Conservation (phyloP, 2,888 invertebrate species). For the Caenorhabditis afra region DNA sequence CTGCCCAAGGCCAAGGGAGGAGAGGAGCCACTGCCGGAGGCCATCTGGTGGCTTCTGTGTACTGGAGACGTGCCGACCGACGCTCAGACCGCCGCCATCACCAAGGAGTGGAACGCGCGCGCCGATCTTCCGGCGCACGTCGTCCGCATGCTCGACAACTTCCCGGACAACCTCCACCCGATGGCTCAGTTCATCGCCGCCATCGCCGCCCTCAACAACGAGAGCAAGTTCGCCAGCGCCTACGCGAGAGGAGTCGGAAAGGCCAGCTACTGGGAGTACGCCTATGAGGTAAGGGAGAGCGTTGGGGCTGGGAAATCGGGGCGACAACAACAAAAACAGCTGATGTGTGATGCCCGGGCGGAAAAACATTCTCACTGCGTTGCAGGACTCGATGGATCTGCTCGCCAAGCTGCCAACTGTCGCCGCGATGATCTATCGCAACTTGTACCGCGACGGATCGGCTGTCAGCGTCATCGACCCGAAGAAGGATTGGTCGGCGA, state of each 20-base stretch:
- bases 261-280: conserved; percentile 86
- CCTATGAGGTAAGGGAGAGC: conserved; percentile 66
- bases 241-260: conserved; percentile 88
- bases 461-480: conserved; percentile 92
- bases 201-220: conserved; percentile 91
- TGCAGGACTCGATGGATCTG: conserved; percentile 94
- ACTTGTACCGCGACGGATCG: conserved; percentile 89
- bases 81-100: conserved; percentile 85
- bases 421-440: conserved; percentile 94
- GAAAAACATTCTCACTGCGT: conserved; percentile 82
- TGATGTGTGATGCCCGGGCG: conserved; percentile 77
- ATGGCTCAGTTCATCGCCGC: conserved; percentile 94
- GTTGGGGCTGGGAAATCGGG: too few species aligned
- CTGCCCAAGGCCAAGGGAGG: conserved; percentile 89
- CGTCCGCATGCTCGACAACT: conserved; percentile 92
- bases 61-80: conserved; percentile 92
- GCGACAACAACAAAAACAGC: too few species aligned
- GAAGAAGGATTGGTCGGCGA: conserved; percentile 91
- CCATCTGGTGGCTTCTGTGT: conserved; percentile 92
- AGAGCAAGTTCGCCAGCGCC: conserved; percentile 92
- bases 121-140: conserved; percentile 94
- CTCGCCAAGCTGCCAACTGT: conserved; percentile 95
- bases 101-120: conserved; percentile 90
- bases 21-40: conserved; percentile 91
- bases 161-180: conserved; percentile 91